These are phyloP conservation scores for Prionailurus viverrinus DNA, from an alignment of 2,113 vertebrate genomes.

Conservation along the genomic window DNA sequence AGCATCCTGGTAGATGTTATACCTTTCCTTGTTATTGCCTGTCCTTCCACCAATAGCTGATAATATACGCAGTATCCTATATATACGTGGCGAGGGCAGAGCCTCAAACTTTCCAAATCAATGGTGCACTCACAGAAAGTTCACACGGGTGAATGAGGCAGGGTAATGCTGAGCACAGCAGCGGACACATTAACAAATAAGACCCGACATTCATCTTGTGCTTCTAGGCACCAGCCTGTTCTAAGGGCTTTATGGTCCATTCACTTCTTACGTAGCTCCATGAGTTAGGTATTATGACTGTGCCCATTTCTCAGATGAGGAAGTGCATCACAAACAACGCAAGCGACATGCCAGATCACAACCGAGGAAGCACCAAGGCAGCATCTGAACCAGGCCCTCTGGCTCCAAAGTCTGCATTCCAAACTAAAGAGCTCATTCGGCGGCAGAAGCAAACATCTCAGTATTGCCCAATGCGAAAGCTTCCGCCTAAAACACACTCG, in stretches of 20 bases:
- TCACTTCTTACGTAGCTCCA: neutral
- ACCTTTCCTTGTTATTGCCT: neutral
- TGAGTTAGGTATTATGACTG: too few relatives aligned
- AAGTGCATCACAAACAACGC: neutral
- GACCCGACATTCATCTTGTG: neutral
- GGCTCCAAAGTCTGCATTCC: neutral
- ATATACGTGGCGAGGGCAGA: too few relatives aligned
- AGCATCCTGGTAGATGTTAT: too few relatives aligned
- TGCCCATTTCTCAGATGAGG: neutral
- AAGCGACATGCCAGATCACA: neutral
- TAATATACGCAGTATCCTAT: too few relatives aligned
- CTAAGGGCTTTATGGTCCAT: neutral
- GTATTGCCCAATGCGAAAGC: too few relatives aligned
- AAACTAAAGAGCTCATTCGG: neutral
- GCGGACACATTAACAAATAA: neutral
- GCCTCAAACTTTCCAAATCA: neutral
- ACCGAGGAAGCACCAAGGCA: too few relatives aligned
- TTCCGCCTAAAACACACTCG: too few relatives aligned
- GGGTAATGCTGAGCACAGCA: neutral
- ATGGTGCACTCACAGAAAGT: too few relatives aligned
- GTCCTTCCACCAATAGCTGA: neutral
- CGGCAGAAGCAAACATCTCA: neutral
- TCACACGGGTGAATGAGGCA: neutral
- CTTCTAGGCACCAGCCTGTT: neutral
- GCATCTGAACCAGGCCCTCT: rapidly evolving